Evolutionary conservation across 2,888 invertebrate genomes (phyloP), one percentile per base, ranked within the genome.

Genomic region (Caenorhabditis parvicauda): DNA sequence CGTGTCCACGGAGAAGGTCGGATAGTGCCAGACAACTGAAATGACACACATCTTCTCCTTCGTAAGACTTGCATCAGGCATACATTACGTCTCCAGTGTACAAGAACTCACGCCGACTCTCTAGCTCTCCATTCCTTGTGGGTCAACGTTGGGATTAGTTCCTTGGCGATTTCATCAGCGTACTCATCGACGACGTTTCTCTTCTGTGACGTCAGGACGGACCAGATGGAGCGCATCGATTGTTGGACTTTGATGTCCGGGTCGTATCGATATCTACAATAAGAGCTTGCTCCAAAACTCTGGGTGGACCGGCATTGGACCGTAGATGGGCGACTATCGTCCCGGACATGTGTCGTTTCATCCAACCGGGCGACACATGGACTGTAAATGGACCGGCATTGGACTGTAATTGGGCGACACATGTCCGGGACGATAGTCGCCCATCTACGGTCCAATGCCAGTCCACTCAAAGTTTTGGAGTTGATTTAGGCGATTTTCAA

Each of bases 151-250:
- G 86, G 85, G 3, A 89, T 85, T 22, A 94, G 83, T 82, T 94
- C 93, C 24, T 86, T 86, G 52, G 93, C 81, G 63, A 92, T 91
- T 81, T 89, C 88, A 72, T 88, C 87, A 76, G 90, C 88, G 79
- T 89, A 90, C 77, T 88, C 87, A 72, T 90, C 90, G 29, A 91
- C 90, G 46, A 89, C 89, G 82, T 90, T 90, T 76, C 88, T 88
- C 3, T 90, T 89, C 77, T 91, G 90, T 17, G 87, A 87, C 9
- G 94, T 92, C 46, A 95, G 86, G 14, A 90, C 89, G 67, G 89
- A 88, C 94, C 94, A 95, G 77, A 95, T 94, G 76, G 89, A 89
- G 48, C 89, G 87, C 92, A 95, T 94, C 17, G 92, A 91, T 81
- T 89, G 88, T 82, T 93, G 92, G 70, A 93, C 89, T 80, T 89